Evolutionary conservation across 2,113 vertebrate genomes (phyloP).

Genomic region (Zosterops hypoxanthus): DNA sequence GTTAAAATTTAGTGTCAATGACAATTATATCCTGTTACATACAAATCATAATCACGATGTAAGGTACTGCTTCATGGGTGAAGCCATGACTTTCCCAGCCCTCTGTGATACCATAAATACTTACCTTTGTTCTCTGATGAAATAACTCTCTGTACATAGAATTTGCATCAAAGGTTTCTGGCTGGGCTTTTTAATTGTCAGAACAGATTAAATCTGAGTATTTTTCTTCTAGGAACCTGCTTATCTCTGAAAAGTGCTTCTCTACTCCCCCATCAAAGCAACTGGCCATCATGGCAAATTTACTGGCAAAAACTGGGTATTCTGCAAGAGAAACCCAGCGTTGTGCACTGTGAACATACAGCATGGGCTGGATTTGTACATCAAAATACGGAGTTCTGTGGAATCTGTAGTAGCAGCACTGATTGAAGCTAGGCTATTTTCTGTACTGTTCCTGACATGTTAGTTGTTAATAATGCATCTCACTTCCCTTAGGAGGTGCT

Average conservation of each 20-base stretch:
- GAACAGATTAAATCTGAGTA: neutral
- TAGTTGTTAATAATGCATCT: neutral
- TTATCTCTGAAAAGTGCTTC: neutral
- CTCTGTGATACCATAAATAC: neutral
- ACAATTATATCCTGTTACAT: neutral
- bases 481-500: neutral
- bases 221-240: neutral
- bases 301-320: neutral
- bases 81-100: neutral
- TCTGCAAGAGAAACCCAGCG: neutral
- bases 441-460: neutral
- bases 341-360: fast-evolving
- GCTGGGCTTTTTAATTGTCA: neutral
- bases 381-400: fast-evolving
- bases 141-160: neutral
- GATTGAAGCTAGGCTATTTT: neutral
- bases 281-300: fast-evolving
- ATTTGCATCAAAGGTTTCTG: neutral
- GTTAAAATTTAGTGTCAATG: fast-evolving
- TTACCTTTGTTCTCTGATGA: neutral
- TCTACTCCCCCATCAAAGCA: neutral
- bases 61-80: neutral
- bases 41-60: neutral
- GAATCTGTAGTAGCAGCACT: neutral
- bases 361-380: fast-evolving